Base-by-base conservation (phyloP, 2,888 invertebrate species). In the Megaustenia siamemsis region DNA sequence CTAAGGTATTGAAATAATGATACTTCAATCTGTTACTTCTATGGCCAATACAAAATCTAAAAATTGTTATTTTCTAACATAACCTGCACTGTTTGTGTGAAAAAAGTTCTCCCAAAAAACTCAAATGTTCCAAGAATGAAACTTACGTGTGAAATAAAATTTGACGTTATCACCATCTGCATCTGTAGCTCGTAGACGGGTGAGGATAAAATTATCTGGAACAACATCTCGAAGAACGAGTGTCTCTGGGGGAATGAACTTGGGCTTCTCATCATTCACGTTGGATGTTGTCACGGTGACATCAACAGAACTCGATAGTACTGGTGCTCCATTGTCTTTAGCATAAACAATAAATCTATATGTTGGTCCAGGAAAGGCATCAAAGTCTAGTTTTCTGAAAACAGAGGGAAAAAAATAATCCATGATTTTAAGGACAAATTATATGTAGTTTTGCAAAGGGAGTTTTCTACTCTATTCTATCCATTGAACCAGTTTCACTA, bases 121-220 rank as follows among this genome's bases (percentile, higher is more conserved):
- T 18, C 3, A 68, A 68, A 8, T 35, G 3, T 35, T 3, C 32
- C 24, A 35, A 15, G 15, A 68, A 6, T 1, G 18, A 69, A 38
- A 84, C 90, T 87, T 87, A 92, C 92, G 88, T 66, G 90, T 87
- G 84, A 95, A 95, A 77, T 97, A 97, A 92, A 98, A 98, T 82
- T 97, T 95, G 10, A 99, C 98, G 94, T 98, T 98, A 94, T 99
- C 98, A 15, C 99, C 98, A 94, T 99, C 98, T 94, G 98, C 98
- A 93, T 99, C 99, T 10, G 98, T 98, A 0, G 99, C 98, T 2
- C 99, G 98, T 0, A 99, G 98, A 0, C 98, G 98, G 10, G 98
- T 98, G 0, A 99, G 98, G 73, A 98, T 95, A 6, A 98, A 98
- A 92, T 98, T 98, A 0, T 88, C 84, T 24, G 87, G 87, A 28